Evolutionary conservation across 1,140 invertebrate species (phyloP).

Genomic region (Acromyrmex heyeri): DNA sequence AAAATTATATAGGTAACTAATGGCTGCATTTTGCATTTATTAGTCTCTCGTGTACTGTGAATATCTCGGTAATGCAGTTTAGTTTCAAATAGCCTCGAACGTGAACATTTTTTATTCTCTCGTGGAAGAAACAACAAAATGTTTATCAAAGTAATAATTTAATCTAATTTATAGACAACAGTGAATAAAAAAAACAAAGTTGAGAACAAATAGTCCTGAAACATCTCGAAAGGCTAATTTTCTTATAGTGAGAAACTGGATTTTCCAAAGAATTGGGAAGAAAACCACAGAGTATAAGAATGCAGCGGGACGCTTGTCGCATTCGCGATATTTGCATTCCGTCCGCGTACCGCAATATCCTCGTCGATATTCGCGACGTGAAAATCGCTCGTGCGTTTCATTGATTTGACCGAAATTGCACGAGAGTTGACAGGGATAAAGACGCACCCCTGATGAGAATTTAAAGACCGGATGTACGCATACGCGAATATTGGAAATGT

Average conservation of each 20-base stretch:
- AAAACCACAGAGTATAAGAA: not conserved
- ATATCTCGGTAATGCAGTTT: not conserved
- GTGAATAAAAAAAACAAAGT: not conserved
- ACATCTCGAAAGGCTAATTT: slow-evolving; percentile 1
- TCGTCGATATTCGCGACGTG: slow-evolving; percentile 51
- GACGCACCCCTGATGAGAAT: not conserved
- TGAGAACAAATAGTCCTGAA: not conserved
- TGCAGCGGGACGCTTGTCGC: not conserved
- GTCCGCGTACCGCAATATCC: slow-evolving; percentile 25
- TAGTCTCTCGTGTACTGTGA: not conserved
- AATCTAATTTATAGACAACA: not conserved
- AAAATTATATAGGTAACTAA: not conserved
- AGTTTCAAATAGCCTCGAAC: not conserved
- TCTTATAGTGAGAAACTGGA: not conserved
- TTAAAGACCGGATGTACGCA: not conserved
- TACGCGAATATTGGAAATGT: not conserved
- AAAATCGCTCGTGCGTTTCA: slow-evolving; percentile 46
- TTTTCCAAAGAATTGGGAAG: not conserved
- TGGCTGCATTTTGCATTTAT: not conserved
- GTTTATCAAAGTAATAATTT: not conserved
- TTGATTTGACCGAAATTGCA: slow-evolving; percentile 48
- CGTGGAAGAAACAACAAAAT: not conserved
- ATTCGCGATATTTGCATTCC: slow-evolving; percentile 54
- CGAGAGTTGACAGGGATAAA: slow-evolving; percentile 28
- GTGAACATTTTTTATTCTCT: not conserved